phyloP scores from a whole-genome alignment of 2,888 invertebrate genomes.

The Pollenia griseotomentosa region DNA sequence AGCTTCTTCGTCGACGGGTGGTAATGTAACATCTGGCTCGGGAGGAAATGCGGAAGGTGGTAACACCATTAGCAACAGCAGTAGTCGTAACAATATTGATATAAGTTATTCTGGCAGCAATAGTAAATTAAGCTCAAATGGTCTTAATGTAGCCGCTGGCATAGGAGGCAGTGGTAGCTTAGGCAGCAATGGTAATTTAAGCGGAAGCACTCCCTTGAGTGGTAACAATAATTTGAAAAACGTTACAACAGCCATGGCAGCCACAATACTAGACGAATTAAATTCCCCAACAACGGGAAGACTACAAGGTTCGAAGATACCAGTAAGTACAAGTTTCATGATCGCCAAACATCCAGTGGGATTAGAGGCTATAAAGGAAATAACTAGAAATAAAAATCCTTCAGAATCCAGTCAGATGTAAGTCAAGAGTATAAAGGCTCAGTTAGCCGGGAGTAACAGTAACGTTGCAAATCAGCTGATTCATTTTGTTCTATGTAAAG shows the following conservation, averaged over 20 bases:
- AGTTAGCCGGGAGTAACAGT: too few relatives aligned
- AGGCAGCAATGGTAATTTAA: conserved; percentile 81
- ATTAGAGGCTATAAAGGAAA: conserved; percentile 90
- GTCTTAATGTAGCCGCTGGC: conserved; percentile 75
- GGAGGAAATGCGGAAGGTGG: conserved; percentile 75
- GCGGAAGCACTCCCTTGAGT: conserved; percentile 81
- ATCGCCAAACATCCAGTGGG: conserved; percentile 88
- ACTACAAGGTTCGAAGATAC: conserved; percentile 79
- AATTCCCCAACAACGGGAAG: conserved; percentile 76
- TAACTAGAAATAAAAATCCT: conserved; percentile 87
- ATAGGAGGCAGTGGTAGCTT: conserved; percentile 76
- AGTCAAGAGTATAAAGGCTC: conserved; percentile 76
- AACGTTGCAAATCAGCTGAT: too few relatives aligned
- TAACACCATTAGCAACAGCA: conserved; percentile 79
- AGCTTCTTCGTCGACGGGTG: conserved; percentile 74
- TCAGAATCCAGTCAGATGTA: conserved; percentile 84
- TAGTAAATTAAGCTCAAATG: conserved; percentile 81
- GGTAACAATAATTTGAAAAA: conserved; percentile 79
- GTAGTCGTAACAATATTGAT: conserved; percentile 81
- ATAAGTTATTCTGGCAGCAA: conserved; percentile 82
- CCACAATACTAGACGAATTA: conserved; percentile 78
- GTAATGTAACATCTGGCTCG: conserved; percentile 75
- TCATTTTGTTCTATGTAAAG: too few relatives aligned
- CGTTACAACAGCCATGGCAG: conserved; percentile 72
- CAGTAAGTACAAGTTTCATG: conserved; percentile 83